A percentile compares a stretch with the other conserved stretches of the same genome.
Conservation (phyloP, 2,888 invertebrate genomes). For the Trachelus stipa region DNA sequence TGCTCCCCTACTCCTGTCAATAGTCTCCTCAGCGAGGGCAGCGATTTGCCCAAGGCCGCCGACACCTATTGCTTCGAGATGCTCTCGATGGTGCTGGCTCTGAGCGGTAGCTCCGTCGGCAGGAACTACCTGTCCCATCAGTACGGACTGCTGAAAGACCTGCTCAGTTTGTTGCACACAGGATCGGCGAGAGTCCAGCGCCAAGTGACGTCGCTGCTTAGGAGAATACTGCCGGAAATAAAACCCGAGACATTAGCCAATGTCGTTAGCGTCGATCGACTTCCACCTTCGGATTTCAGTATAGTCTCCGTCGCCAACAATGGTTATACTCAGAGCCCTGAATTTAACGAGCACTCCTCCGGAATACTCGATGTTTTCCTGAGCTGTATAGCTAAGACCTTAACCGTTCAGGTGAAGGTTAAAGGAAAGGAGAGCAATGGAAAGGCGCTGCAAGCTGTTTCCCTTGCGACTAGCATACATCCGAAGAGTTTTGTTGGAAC, state of each 20-base stretch:
- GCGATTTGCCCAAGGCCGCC: constrained; percentile 69
- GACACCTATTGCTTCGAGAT: constrained; percentile 99
- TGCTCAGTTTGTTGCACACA: constrained; percentile 89
- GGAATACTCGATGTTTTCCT: constrained; percentile 91
- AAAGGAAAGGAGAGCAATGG: constrained; percentile 72
- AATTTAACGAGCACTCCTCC: constrained; percentile 71
- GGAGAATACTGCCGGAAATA: constrained; percentile 91
- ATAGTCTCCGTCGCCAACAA: constrained; percentile 74
- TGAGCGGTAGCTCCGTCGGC: constrained; percentile 93
- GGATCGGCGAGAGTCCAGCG: constrained; percentile 95
- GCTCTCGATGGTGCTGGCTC: constrained; percentile 92
- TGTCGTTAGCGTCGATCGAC: constrained; percentile 77
- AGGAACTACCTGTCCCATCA: constrained; percentile 91
- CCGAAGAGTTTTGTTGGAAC: constrained; percentile 70
- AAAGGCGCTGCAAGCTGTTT: constrained; percentile 68
- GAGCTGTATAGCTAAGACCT: constrained; percentile 89
- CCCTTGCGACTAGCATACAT: constrained; percentile 72
- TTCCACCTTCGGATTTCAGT: constrained; percentile 83
- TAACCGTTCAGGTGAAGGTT: constrained; percentile 90
- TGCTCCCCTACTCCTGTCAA: constrained; percentile 67
- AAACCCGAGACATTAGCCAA: constrained; percentile 85
- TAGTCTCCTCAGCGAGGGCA: constrained; percentile 63
- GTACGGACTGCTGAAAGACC: constrained; percentile 83
- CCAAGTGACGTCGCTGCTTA: constrained; percentile 88
- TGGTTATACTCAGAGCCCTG: constrained; percentile 61